Conservation (phyloP, 2,888 invertebrate genomes). For the Piscicola geometra region DNA sequence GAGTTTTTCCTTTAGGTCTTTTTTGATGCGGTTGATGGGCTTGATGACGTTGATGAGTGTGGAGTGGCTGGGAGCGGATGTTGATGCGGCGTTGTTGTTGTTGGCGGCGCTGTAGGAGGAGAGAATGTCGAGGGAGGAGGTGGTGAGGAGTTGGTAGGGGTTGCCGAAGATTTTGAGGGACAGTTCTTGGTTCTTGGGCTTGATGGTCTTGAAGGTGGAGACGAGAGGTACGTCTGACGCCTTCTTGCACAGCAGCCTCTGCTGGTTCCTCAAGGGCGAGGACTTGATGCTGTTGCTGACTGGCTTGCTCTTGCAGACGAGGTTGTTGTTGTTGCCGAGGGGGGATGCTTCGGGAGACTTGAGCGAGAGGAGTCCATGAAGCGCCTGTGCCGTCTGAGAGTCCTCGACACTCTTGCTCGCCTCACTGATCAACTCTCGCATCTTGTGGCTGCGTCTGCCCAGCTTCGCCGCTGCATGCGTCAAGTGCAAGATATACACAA, state of each 20-base stretch:
- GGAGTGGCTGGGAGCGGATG: not conserved
- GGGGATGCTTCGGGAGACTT: slow-evolving; percentile 45
- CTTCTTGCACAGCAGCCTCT: slow-evolving; percentile 28
- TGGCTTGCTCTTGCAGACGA: slow-evolving; percentile 40
- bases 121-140: not conserved
- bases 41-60: not conserved
- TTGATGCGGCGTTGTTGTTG: slow-evolving; percentile 2
- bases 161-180: not conserved
- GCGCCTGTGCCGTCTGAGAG: slow-evolving; percentile 54
- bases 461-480: slow-evolving; percentile 52
- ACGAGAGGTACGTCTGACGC: not conserved
- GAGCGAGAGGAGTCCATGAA: slow-evolving; percentile 54
- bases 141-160: not conserved
- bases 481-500: no score
- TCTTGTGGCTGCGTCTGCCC: slow-evolving; percentile 53
- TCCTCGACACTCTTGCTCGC: slow-evolving; percentile 52
- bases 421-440: slow-evolving; percentile 53
- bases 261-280: not conserved
- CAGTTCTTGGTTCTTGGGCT: slow-evolving; percentile 30
- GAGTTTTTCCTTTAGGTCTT: not conserved
- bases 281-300: not conserved
- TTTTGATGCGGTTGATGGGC: not conserved
- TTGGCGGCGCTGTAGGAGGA: not conserved
- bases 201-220: slow-evolving; percentile 32
- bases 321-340: slow-evolving; percentile 32